Conservation (phyloP, 2,888 invertebrate species). For the Cryptus viduatorius region DNA sequence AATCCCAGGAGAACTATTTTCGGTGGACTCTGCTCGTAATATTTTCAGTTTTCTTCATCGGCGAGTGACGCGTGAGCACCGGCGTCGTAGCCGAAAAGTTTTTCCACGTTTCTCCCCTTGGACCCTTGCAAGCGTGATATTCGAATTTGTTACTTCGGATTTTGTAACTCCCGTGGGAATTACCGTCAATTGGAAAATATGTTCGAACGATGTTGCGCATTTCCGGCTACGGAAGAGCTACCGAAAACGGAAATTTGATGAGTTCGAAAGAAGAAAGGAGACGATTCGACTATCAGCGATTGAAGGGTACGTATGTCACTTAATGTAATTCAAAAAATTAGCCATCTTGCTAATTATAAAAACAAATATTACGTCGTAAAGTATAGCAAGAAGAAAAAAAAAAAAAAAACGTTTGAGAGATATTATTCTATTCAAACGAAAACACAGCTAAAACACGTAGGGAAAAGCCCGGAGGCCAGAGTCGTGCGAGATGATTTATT, state of each 20-base stretch:
- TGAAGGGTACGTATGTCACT: neutral
- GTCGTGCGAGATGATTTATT: constrained; percentile 47
- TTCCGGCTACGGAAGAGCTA: neutral
- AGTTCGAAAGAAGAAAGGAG: neutral
- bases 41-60: neutral
- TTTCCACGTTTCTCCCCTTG: neutral
- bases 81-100: constrained; percentile 3
- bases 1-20: constrained; percentile 1
- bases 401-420: neutral
- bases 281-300: constrained; percentile 4
- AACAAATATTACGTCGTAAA: neutral
- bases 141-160: neutral
- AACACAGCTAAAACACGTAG: constrained; percentile 3
- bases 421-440: constrained; percentile 8
- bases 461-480: neutral
- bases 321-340: neutral
- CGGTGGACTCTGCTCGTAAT: neutral
- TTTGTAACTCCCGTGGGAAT: neutral
- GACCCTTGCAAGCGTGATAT: neutral
- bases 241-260: neutral
- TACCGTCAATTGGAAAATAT: neutral
- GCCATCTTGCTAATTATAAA: neutral
- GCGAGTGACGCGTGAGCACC: neutral
- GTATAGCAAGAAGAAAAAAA: neutral
- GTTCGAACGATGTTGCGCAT: neutral